Evolutionary conservation across 2,113 vertebrate genomes (phyloP), one percentile per base, ranked within the genome.

Genomic region (Caretta caretta): DNA sequence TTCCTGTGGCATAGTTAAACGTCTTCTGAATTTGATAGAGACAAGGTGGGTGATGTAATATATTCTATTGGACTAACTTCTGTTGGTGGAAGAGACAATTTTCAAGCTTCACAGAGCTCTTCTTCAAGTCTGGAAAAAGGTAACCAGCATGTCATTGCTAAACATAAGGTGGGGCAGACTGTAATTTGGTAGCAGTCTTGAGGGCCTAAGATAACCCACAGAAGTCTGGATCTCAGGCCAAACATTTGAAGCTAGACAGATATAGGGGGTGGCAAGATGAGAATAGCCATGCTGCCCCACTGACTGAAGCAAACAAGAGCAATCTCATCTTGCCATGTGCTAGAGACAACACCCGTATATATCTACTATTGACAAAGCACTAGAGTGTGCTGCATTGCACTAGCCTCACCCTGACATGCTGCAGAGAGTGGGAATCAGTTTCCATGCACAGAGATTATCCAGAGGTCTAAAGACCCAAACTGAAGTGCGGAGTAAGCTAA

Each of bases 291-390:
- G 31, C 9, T 53, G 9, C 10, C 85, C 31, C 27, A 48, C 10
- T 24, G 13, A 42, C 42, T 42, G 42, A n/a, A 75, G 4, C 20
- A 76, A 46, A 46, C 5, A 38, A 76, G 20, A 10, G 46, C 0
- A n/a, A 54, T 38, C 81, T 27, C 80, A 69, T 27, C 31, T 3
- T 76, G 57, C 51, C 22, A 12, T 29, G 20, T n/a, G 31, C 13
- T 76, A 82, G n/a, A 16, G 25, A 78, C 46, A 29, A 78, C 42
- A 78, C 8, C 42, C 12, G 24, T 38, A 42, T 46, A 78, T 8
- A 76, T 12, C 9, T 25, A n/a, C 5, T 10, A 83, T 1, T 0
- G 0, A 48, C 50, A 83, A 31, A 69, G 27, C 20, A 29, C 65
- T 38, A 72, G 5, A 10, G 65, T 10, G 10, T 1, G 17, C 6